Base-by-base conservation (phyloP, 2,113 vertebrate species). In the Hippocampus guttulatus region DNA sequence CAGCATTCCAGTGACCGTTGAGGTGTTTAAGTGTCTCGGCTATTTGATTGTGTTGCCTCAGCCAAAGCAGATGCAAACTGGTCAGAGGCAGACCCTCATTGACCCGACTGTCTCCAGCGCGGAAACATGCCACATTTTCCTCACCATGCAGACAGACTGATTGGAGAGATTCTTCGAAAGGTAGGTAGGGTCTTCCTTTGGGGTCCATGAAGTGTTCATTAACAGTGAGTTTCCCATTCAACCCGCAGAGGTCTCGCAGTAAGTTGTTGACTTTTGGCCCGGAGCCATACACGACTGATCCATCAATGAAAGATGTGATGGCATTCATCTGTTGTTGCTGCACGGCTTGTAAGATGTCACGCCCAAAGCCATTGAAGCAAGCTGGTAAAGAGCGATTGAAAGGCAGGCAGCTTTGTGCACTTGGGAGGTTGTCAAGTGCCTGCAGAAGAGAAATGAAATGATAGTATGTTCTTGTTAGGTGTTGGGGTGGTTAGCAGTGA, bases 11-110 rank as follows among this genome's bases (percentile, higher is more conserved):
- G 85, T 97, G 95, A 8, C 54, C 0, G 0, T 98, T 98, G 27
- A 95, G 86, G n/a, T 11, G 68, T 55, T 81, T 90, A 71, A 99
- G 83, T 7, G 71, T 68, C 0, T 79, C 73, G 3, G 93, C 95
- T 67, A 98, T 78, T 12, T 94, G 93, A 78, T 98, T 99, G 89
- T 99, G 96, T 76, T 98, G 95, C 16, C 97, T 88, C 47, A 97
- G 81, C 95, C 96, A 98, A 64, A 99, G 81, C 0, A 93, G 97
- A 76, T 99, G 97, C 76, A 98, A 52, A 21, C 89, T 76, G 0
- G 91, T 68, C 73, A 98, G 89, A 3, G 93, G 88, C 0, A 93
- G 88, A 1, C 93, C 93, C 88, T 98, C 97, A 0, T 92, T 97
- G 72, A 91, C 92, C 0, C 97, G 91, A 61, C 90, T 89, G 83